These are phyloP conservation scores for Scomber colias DNA, from an alignment of 2,113 vertebrate genomes.

Conservation along the genomic window DNA sequence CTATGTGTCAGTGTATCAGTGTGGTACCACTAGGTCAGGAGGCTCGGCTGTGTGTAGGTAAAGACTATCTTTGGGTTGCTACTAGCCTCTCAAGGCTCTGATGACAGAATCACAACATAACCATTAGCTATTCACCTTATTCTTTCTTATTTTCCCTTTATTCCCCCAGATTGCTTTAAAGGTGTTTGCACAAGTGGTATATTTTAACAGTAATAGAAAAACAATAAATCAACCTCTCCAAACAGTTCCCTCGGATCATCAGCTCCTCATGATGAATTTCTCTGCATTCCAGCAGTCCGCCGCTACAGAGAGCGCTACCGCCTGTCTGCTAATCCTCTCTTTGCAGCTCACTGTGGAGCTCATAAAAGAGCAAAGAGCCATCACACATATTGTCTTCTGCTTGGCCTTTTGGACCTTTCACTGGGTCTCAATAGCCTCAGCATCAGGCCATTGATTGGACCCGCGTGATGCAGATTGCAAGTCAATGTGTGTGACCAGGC, in stretches of 20 bases:
- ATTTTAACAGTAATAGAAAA: conserved; percentile 31
- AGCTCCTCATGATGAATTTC: neutral
- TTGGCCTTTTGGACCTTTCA: conserved; percentile 40
- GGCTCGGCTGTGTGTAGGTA: conserved; percentile 9
- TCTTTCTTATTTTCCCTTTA: conserved; percentile 36
- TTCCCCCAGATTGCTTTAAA: conserved; percentile 3
- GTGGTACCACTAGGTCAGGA: conserved; percentile 11
- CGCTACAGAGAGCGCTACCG: neutral
- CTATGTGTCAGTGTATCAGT: conserved; percentile 23
- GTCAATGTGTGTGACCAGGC: conserved; percentile 54
- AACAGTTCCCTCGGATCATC: conserved; percentile 26
- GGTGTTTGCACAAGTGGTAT: conserved; percentile 32
- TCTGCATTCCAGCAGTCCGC: conserved; percentile 6
- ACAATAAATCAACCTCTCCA: conserved; percentile 26
- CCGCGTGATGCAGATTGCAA: conserved; percentile 44
- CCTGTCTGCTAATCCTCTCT: conserved; percentile 6
- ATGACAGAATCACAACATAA: conserved; percentile 27
- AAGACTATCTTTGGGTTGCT: conserved; percentile 1
- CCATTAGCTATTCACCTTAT: conserved; percentile 28
- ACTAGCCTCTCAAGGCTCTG: conserved; percentile 24
- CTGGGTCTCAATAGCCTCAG: conserved; percentile 22
- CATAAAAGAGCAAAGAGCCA: conserved; percentile 21
- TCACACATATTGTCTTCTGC: conserved; percentile 26
- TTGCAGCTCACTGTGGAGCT: neutral
- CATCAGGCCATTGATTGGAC: conserved; percentile 61